phyloP scores from a whole-genome alignment of 2,797 vertebrate species.

The Thalassophryne amazonica region DNA sequence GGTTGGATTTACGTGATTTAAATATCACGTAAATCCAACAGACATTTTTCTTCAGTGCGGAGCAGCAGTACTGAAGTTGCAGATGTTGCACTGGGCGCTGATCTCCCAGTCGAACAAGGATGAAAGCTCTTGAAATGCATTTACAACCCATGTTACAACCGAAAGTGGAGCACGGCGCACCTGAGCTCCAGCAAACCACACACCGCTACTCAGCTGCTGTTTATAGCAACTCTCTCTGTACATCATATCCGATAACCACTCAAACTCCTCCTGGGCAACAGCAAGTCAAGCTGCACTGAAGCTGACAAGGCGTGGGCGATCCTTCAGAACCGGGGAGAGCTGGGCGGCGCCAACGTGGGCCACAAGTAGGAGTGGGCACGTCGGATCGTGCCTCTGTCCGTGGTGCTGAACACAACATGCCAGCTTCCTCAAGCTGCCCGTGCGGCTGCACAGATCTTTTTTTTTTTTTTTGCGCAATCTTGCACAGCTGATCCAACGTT shows the following conservation, averaged over 20 bases:
- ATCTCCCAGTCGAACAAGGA: not conserved
- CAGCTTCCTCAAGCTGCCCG: not conserved
- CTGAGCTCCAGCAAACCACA: slow-evolving; percentile 47
- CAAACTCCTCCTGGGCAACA: slow-evolving; percentile 25
- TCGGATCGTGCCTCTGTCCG: slow-evolving; percentile 54
- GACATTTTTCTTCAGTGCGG: too few species aligned
- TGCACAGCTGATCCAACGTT: slow-evolving; percentile 68
- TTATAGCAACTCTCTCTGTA: slow-evolving; percentile 24
- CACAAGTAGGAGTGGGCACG: slow-evolving; percentile 55
- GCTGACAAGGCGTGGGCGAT: slow-evolving; percentile 43
- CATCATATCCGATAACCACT: slow-evolving; percentile 44
- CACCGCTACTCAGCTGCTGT: slow-evolving; percentile 27
- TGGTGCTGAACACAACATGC: slow-evolving; percentile 58
- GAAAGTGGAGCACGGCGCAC: slow-evolving; percentile 23
- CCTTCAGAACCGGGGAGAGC: slow-evolving; percentile 23
- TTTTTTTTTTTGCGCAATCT: slow-evolving; percentile 37
- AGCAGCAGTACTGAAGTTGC: slow-evolving; percentile 25
- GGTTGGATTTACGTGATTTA: too few species aligned
- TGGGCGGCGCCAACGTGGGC: slow-evolving; percentile 32
- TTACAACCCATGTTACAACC: slow-evolving; percentile 18
- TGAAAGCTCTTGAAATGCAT: slow-evolving; percentile 6
- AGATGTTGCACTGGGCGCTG: slow-evolving; percentile 7
- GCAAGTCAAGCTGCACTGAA: slow-evolving; percentile 42
- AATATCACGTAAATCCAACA: too few species aligned
- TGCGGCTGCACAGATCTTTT: slow-evolving; percentile 51